Percentiles rank a stretch among this genome's conserved stretches.
These are phyloP conservation scores for Chauna torquata DNA, from an alignment of 2,113 vertebrate species.

Conservation along the genomic window DNA sequence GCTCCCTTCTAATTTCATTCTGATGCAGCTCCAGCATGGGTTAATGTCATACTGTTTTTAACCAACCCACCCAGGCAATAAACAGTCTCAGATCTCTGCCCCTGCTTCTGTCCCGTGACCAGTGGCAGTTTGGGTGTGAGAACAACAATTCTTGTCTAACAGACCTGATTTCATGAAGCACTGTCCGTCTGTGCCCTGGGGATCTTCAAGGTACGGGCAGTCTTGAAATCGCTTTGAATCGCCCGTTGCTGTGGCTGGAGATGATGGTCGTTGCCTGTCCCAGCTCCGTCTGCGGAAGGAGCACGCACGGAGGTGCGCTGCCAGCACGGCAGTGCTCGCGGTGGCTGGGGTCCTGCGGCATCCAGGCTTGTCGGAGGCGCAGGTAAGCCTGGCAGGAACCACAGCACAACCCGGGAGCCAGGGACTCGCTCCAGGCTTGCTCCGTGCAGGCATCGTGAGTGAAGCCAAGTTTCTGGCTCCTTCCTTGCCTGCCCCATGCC, in stretches of 20 bases:
- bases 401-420: neutral
- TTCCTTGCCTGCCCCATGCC: neutral
- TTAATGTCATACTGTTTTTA: slow-evolving; percentile 31
- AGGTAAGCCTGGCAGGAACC: neutral
- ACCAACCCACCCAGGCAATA: neutral
- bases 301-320: rapidly evolving
- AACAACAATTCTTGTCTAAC: slow-evolving; percentile 17
- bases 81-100: neutral
- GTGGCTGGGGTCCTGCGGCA: neutral
- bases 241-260: neutral
- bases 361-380: neutral
- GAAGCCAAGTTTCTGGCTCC: neutral
- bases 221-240: neutral
- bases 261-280: neutral
- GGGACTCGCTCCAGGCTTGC: neutral
- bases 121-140: neutral
- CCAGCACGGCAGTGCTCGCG: neutral
- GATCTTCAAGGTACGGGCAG: neutral
- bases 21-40: neutral
- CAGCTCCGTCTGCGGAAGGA: neutral
- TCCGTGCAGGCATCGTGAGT: rapidly evolving
- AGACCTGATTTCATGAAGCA: neutral
- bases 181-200: neutral
- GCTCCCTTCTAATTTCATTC: neutral
- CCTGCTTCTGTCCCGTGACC: neutral